A percentile compares a stretch with the other conserved stretches of the same genome.
phyloP scores from a whole-genome alignment of 2,888 invertebrate genomes.

The Dicyrtomina minuta region DNA sequence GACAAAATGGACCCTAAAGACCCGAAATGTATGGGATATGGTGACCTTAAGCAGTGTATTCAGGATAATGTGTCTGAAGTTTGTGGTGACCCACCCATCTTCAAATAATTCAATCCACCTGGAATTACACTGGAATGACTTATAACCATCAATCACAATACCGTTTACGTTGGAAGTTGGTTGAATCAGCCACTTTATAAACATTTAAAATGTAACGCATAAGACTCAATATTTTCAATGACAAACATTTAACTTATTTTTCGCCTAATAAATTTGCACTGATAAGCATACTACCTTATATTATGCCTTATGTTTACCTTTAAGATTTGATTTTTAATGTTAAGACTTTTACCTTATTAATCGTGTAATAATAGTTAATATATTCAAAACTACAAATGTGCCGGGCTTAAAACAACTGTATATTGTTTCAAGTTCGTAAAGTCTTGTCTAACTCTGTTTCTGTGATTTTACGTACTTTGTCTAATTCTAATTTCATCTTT shows the following conservation, averaged over 20 bases:
- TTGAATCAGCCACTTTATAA: too few species aligned
- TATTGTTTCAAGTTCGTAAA: too few species aligned
- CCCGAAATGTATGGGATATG: slow-evolving; percentile 27
- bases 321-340: too few species aligned
- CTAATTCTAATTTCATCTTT: too few species aligned
- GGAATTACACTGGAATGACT: background rate
- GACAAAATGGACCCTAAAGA: slow-evolving; percentile 33
- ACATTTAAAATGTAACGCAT: background rate
- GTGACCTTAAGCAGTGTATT: slow-evolving; percentile 29
- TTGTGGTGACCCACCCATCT: slow-evolving; percentile 31
- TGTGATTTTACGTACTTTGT: too few species aligned
- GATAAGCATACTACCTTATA: background rate
- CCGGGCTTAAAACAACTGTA: too few species aligned
- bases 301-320: too few species aligned
- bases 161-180: too few species aligned
- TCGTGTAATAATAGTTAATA: too few species aligned
- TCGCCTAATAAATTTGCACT: slow-evolving; percentile 10
- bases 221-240: slow-evolving; percentile 30
- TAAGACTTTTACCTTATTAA: background rate
- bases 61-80: slow-evolving; percentile 31
- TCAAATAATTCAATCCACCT: background rate
- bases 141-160: background rate
- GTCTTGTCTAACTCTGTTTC: too few species aligned
- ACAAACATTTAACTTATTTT: slow-evolving; percentile 19
- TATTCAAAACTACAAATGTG: too few species aligned